Evolutionary conservation across 2,888 invertebrate genomes (phyloP).

Genomic region (Thymelicus sylvestris): DNA sequence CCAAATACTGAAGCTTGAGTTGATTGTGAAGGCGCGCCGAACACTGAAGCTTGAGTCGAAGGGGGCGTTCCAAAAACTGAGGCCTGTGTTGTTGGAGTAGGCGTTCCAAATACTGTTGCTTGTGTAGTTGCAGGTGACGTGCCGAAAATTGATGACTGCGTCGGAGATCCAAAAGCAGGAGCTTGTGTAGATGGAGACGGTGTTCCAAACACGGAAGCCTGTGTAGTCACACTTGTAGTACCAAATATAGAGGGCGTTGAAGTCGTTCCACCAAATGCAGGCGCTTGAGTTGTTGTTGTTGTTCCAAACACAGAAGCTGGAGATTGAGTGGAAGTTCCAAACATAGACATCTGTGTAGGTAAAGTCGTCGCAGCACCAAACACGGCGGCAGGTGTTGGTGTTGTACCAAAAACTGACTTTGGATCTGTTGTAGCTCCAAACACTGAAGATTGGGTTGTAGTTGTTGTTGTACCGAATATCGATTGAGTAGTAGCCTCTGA

Average conservation of each 20-base stretch:
- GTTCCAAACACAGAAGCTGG: slow-evolving; percentile 51
- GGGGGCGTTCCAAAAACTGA: slow-evolving; percentile 54
- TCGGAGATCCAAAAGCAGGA: slow-evolving; percentile 50
- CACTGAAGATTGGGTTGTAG: slow-evolving; percentile 44
- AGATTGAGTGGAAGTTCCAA: slow-evolving; percentile 46
- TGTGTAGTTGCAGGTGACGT: slow-evolving; percentile 39
- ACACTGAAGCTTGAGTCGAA: slow-evolving; percentile 47
- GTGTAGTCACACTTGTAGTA: slow-evolving; percentile 43
- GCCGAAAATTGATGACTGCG: slow-evolving; percentile 7
- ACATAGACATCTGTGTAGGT: slow-evolving; percentile 45
- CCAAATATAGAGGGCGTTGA: slow-evolving; percentile 51
- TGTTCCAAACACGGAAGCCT: slow-evolving; percentile 55
- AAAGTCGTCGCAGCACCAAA: slow-evolving; percentile 46
- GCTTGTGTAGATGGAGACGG: slow-evolving; percentile 45
- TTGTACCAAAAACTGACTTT: slow-evolving; percentile 47
- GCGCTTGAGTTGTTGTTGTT: slow-evolving; percentile 38
- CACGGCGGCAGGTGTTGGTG: slow-evolving; percentile 49
- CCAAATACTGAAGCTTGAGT: slow-evolving; percentile 56
- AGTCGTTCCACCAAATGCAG: slow-evolving; percentile 49
- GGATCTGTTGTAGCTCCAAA: slow-evolving; percentile 42
- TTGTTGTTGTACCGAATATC: slow-evolving; percentile 35
- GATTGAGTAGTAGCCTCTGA: slow-evolving; percentile 48
- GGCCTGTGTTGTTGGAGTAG: slow-evolving; percentile 47
- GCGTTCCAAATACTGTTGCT: slow-evolving; percentile 50
- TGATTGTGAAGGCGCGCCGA: slow-evolving; percentile 46